Evolutionary conservation across 2,113 vertebrate genomes (phyloP), one percentile per base, ranked within the genome.

Genomic region (Gallinago undulata): DNA sequence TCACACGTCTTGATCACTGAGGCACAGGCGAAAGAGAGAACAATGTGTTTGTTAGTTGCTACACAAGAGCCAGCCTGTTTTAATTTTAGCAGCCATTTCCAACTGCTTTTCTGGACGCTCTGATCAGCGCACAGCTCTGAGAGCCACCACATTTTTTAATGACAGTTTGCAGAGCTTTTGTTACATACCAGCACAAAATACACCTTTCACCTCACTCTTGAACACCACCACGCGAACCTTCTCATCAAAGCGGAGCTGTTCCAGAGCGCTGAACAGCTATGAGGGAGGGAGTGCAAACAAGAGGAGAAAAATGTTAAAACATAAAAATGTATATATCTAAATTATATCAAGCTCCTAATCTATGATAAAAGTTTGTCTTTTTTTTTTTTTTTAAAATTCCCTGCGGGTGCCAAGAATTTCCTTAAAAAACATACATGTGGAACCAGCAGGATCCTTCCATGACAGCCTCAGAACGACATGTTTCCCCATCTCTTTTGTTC

Each of bases 171-270:
- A 87, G 77, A 87, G 51, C 24, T 43, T 75, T 68, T 66, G 51
- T 63, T 56, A 94, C 98, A 73, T 84, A 99, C 99, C 99, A 97
- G 99, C 99, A 97, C 99, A 99, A 97, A 99, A 99, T 39, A 99
- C 98, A 9, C 98, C 99, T 33, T 98, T 98, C 59, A 99, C 98
- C 47, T 97, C 96, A 74, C 99, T 99, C 97, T 98, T 98, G 95
- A 99, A 98, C 93, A 99, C 70, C 81, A 99, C 97, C 77, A 98
- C 99, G 0, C 98, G 98, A 23, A 98, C 97, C 2, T 97, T 96
- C 57, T 95, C 92, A 94, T 99, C 98, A 21, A 83, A 94, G 76
- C 97, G 96, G 60, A 99, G 97, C 76, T 60, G 84, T 57, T 98
- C 98, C 96, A 99, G 95, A 82, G 97, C 94, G 11, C 98, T 95